A percentile compares a stretch with the other conserved stretches of the same genome.
Conservation (phyloP, 1,140 invertebrate species). For the Pinna nobilis region DNA sequence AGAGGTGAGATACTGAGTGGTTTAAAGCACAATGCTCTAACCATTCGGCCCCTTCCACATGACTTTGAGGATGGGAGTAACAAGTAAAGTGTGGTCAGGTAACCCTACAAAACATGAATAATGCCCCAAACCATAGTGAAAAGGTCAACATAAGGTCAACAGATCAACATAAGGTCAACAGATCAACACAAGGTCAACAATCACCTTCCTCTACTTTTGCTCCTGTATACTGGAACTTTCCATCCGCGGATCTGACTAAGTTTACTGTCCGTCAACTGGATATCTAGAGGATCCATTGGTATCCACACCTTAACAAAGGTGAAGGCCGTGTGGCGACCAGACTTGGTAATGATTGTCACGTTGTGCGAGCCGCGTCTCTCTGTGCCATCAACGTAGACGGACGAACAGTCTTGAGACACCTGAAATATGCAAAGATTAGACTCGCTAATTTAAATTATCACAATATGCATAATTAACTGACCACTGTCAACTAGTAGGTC, state of each 20-base stretch:
- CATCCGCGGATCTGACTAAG: conserved; percentile 93
- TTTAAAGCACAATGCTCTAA: too few species aligned
- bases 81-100: too few species aligned
- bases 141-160: too few species aligned
- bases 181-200: not conserved
- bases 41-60: too few species aligned
- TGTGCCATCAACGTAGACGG: conserved; percentile 96
- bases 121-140: too few species aligned
- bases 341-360: conserved; percentile 94
- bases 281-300: conserved; percentile 94
- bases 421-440: conserved; percentile 75
- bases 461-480: too few species aligned
- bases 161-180: not conserved
- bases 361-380: conserved; percentile 96
- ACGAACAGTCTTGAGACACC: conserved; percentile 97
- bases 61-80: too few species aligned
- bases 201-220: conserved; percentile 7
- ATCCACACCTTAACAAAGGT: conserved; percentile 97
- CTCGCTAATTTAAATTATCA: too few species aligned
- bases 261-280: conserved; percentile 90
- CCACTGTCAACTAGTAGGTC: too few species aligned
- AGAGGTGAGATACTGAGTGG: too few species aligned
- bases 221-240: conserved; percentile 78
- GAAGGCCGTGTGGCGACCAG: conserved; percentile 91
- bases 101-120: too few species aligned